Base-by-base conservation (phyloP, 2,113 vertebrate species). In the Delphinus delphis region DNA sequence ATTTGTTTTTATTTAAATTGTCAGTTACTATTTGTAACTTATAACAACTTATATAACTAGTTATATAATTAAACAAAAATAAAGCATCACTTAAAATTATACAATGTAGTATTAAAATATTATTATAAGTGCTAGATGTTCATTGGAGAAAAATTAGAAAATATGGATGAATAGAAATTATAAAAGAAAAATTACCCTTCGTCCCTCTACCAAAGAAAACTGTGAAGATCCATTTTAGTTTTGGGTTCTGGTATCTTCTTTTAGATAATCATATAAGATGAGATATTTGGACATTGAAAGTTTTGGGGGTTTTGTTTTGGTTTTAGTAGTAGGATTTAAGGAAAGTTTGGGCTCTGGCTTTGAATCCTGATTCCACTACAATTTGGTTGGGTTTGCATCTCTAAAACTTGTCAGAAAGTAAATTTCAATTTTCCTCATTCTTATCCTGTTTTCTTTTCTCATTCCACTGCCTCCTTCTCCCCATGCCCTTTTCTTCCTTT, bases 371-470 rank as follows among this genome's bases (percentile, higher is more conserved):
- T 68, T 79, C 58, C 10, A 21, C 8, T 41, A 36, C 21, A 58
- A 1, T 85, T 93, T 41, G 60, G 9, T 58, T 65, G n/a, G 47
- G 6, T 85, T 95, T 94, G 38, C 74, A 20, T 90, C 33, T 68
- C 81, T 81, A 84, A 92, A 92, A 90, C 38, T 65, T 94, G 86
- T 23, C 36, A 96, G 26, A 74, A 73, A 76, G 14, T 60, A 89
- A 62, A 74, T 92, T 96, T 84, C 10, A 60, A 8, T 88, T 96
- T 87, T 84, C 71, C 68, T 63, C 26, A 58, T 73, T 95, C 11
- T 80, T 44, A 28, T 36, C 20, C 10, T 53, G 53, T 88, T 67
- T 55, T 47, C 5, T 53, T 31, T 4, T 28, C 31, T 26, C 50
- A 36, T 47, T n/a, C 23, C 20, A 25, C 8, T 38, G 21, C 14